phyloP scores from a whole-genome alignment of 2,888 invertebrate species.

The Dioctria linearis region DNA sequence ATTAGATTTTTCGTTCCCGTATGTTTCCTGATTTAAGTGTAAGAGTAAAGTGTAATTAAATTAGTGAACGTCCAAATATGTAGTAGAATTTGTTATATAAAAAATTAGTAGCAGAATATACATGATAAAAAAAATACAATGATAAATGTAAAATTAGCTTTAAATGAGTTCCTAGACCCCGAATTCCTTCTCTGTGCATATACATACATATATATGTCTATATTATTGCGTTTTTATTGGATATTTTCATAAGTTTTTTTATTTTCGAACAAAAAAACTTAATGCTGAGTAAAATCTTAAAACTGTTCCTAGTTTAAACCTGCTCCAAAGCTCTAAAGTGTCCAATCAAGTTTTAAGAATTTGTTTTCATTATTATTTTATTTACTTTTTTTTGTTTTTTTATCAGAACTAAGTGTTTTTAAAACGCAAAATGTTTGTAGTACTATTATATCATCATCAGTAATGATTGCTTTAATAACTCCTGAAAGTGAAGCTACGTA shows the following conservation, averaged over 20 bases:
- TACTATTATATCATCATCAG: constrained; percentile 31
- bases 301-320: constrained; percentile 15
- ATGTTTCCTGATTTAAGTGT: not conserved
- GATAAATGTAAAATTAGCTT: constrained; percentile 40
- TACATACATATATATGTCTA: not conserved
- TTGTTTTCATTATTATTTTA: constrained; percentile 28
- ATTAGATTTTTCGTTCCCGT: not conserved
- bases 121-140: not conserved
- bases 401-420: constrained; percentile 19
- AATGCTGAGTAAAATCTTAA: constrained; percentile 46
- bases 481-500: not conserved
- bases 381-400: constrained; percentile 1
- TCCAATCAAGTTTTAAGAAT: constrained; percentile 30
- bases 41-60: not conserved
- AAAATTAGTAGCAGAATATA: not conserved
- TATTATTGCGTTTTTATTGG: constrained; percentile 19
- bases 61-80: not conserved
- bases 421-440: constrained; percentile 41
- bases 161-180: constrained; percentile 15
- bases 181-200: not conserved
- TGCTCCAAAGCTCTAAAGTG: constrained; percentile 43
- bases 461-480: constrained; percentile 36
- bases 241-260: not conserved
- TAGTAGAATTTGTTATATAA: not conserved
- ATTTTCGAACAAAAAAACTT: too few species aligned